A percentile compares a stretch with the other conserved stretches of the same genome.
These are phyloP conservation scores for Mylabris phalerata DNA, from an alignment of 1,140 invertebrate genomes.

Conservation along the genomic window DNA sequence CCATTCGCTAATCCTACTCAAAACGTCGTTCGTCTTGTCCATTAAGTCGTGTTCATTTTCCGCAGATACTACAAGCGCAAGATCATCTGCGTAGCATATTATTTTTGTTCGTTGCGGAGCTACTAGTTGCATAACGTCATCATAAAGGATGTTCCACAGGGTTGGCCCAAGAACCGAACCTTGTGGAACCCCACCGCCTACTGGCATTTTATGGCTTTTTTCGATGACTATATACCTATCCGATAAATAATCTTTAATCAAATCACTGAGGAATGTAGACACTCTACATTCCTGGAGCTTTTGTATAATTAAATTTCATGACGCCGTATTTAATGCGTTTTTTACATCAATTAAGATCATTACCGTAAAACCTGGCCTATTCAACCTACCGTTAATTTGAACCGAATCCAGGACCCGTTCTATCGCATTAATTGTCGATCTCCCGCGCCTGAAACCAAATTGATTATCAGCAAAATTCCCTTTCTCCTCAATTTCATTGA, in stretches of 20 bases:
- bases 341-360: not conserved
- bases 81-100: too few species aligned
- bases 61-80: too few species aligned
- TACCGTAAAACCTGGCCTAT: not conserved
- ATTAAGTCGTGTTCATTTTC: too few species aligned
- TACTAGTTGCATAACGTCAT: not conserved
- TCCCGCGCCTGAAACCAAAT: too few species aligned
- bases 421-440: not conserved
- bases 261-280: not conserved
- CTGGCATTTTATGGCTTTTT: conserved; percentile 2
- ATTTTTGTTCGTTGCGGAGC: too few species aligned
- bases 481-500: not conserved
- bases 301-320: conserved; percentile 13
- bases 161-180: conserved; percentile 41
- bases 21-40: too few species aligned
- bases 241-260: not conserved
- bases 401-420: too few species aligned
- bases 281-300: not conserved
- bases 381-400: too few species aligned
- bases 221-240: not conserved
- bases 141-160: conserved; percentile 37
- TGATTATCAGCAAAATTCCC: too few species aligned
- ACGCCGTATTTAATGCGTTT: conserved; percentile 13
- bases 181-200: conserved; percentile 40
- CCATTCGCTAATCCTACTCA: too few species aligned